Conservation (phyloP, 2,113 vertebrate species). For the Gulo gulo region DNA sequence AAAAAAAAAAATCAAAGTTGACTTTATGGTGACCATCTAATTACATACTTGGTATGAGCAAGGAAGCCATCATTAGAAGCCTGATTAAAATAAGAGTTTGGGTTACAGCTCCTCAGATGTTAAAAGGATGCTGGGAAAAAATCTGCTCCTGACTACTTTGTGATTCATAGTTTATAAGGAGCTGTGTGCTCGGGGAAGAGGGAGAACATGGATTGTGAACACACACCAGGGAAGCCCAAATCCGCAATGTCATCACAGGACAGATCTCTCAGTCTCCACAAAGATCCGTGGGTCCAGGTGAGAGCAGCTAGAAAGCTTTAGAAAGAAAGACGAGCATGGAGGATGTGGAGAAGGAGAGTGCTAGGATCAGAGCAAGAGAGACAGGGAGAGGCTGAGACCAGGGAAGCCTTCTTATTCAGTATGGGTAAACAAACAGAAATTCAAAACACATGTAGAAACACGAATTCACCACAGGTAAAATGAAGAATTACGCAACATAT, state of each 20-base stretch:
- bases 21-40: background rate
- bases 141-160: background rate
- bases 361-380: background rate
- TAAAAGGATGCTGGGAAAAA: background rate
- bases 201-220: background rate
- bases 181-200: background rate
- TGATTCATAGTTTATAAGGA: background rate
- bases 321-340: background rate
- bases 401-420: background rate
- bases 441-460: background rate
- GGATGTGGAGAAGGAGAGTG: background rate
- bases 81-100: background rate
- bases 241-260: background rate
- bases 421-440: background rate
- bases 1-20: background rate
- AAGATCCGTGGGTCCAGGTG: background rate
- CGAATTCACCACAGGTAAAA: background rate
- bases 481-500: background rate
- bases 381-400: background rate
- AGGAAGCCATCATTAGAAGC: background rate
- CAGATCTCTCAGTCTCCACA: background rate
- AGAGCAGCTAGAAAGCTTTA: background rate
- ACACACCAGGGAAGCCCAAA: background rate
- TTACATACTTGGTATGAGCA: background rate
- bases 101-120: background rate